Evolutionary conservation across 2,888 invertebrate species (phyloP), one percentile per base, ranked within the genome.

Genomic region (Monopis laevigella): DNA sequence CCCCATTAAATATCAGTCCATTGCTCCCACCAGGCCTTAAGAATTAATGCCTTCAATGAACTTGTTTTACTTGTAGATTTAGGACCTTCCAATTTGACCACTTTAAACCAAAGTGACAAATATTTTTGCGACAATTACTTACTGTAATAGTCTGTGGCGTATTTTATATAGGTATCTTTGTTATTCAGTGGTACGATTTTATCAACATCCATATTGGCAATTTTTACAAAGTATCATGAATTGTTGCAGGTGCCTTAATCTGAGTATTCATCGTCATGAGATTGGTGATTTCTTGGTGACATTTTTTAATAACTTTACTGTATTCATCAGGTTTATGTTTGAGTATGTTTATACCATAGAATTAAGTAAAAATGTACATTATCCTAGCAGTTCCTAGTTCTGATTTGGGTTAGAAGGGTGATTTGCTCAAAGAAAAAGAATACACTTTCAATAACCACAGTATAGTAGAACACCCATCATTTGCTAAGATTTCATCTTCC

Each of bases 1-100:
- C 96, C 96, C 96, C 96, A 97, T 70, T 95, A 93, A 32, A 96
- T 86, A 66, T 96, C 96, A 1, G 91, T 89, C 97, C 97, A 97
- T 45, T 96, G 83, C 73, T 97, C 96, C 53, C 95, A 85, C 97
- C 97, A 98, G 36, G 96, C 97, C 63, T 88, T 85, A 43, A 94
- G 73, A 50, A 94, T 81, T 17, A 93, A 75, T 44, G 91, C 89
- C 69, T 92, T 92, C 36, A 92, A 65, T 44, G 89, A 88, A 65
- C 90, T 90, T 1, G 91, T 91, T 82, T 91, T 91, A 64, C 90
- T 91, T 21, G 91, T 91, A 46, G 89, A 89, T 78, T 91, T 90
- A 42, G 88, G 87, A 26, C 80, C 66, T 66, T 90, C 90, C 89
- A 91, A 90, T 51, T 77, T 66, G 47, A 63, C 59, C 54, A 53